Base-by-base conservation (phyloP, 1,140 invertebrate genomes). In the Drosophila pallidifrons region DNA sequence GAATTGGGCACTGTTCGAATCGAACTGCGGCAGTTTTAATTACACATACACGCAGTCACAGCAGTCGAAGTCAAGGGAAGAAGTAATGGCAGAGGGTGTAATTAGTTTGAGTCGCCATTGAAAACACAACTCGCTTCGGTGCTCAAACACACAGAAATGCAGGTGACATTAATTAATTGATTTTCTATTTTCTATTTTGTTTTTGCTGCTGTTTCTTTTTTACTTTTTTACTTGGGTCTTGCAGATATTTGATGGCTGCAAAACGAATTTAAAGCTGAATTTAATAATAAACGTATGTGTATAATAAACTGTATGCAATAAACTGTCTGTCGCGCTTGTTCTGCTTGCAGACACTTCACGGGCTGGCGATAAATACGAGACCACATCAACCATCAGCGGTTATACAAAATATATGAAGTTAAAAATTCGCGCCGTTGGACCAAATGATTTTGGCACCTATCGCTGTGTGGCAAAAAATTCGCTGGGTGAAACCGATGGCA, bases 401-500 rank as follows among this genome's bases (percentile, higher is more conserved):
- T 98, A 98, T 93, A 97, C 96, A 86, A 96, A 97, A 87, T 96
- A 96, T 93, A 98, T 98, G 97, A 96, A 95, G 94, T 94, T 98
- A 77, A 97, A 97, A 93, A 97, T 98, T 88, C 94, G 96, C 54
- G 96, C 95, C 92, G 95, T 98, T 45, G 95, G 95, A 15, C 93
- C 94, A 63, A 94, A 94, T 75, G 97, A 98, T 92, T 98, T 97
- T 92, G 97, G 96, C 49, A 96, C 96, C 6, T 98, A 98, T 93
- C 96, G 96, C 91, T 99, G 98, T 92, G 96, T 99, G 28, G 98
- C 98, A 6, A 98, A 98, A 93, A 99, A 99, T 93, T 97, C 96
- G 13, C 94, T 99, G 6, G 98, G 98, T 41, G 96, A 97, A 89
- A 98, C 98, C 8, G 97, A 98, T 92, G 97, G 98, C 13, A 95